phyloP scores from a whole-genome alignment of 2,113 vertebrate species.

The Triplophysa tibetana region DNA sequence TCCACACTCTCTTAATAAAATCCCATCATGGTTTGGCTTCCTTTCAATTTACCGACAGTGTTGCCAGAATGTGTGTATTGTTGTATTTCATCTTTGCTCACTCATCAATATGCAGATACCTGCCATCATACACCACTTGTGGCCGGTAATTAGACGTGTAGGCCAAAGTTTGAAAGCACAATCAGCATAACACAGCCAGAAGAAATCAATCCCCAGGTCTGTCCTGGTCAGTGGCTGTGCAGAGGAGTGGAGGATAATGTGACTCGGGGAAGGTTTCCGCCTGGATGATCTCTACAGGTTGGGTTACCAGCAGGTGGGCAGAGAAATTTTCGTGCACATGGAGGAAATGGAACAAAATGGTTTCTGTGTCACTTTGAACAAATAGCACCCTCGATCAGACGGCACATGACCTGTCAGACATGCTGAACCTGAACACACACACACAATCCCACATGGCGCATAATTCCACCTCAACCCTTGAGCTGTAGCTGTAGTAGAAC shows the following conservation, averaged over 20 bases:
- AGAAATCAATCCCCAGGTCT: not conserved
- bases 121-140: constrained; percentile 5
- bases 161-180: not conserved
- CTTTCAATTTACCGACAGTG: not conserved
- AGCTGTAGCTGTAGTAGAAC: not conserved
- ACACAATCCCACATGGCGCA: not conserved
- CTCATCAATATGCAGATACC: constrained; percentile 15
- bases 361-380: constrained; percentile 30
- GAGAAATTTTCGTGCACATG: constrained; percentile 32
- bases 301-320: constrained; percentile 37
- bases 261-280: constrained; percentile 32
- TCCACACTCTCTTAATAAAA: not conserved
- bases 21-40: not conserved
- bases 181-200: not conserved
- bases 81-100: not conserved
- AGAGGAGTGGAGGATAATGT: not conserved
- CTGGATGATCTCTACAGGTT: constrained; percentile 35
- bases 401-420: constrained; percentile 34
- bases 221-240: not conserved
- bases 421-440: not conserved
- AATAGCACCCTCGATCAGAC: constrained; percentile 42
- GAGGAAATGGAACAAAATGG: constrained; percentile 46
- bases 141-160: not conserved
- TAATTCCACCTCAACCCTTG: constrained; percentile 5
- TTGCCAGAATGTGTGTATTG: not conserved